Evolutionary conservation across 2,113 vertebrate species (phyloP).

Genomic region (Bos javanicus): DNA sequence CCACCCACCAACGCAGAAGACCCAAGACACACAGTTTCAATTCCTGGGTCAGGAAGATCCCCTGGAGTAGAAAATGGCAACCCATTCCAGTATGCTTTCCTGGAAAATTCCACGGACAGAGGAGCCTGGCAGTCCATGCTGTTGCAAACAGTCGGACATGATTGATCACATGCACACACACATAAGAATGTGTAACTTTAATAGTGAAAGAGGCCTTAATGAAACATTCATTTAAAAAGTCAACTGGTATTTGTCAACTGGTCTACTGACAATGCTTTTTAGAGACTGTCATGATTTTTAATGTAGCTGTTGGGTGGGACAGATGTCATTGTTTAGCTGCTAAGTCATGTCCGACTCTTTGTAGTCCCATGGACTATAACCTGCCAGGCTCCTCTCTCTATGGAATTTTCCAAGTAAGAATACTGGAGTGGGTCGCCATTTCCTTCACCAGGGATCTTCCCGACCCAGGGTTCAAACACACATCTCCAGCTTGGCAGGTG

Average conservation of each 20-base stretch:
- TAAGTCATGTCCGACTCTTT: not conserved
- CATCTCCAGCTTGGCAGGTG: not conserved
- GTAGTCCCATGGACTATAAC: not conserved
- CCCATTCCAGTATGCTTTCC: not conserved
- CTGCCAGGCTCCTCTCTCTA: not conserved
- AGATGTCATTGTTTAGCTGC: not conserved
- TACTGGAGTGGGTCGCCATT: not conserved
- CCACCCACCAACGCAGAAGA: not conserved
- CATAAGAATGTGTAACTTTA: not conserved
- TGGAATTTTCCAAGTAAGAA: not conserved
- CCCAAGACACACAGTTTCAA: not conserved
- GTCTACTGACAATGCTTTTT: not conserved
- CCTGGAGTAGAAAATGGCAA: not conserved
- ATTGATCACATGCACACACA: not conserved
- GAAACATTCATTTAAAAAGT: not conserved
- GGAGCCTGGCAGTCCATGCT: not conserved
- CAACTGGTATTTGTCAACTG: not conserved
- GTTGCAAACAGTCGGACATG: not conserved
- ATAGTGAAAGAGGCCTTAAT: not conserved
- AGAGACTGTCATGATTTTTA: not conserved
- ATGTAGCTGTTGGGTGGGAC: too few relatives aligned
- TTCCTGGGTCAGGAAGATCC: not conserved
- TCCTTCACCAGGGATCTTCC: not conserved
- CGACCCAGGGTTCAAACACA: accelerated
- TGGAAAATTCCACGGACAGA: not conserved